phyloP scores from a whole-genome alignment of 2,113 vertebrate species.

The Recurvirostra avosetta region DNA sequence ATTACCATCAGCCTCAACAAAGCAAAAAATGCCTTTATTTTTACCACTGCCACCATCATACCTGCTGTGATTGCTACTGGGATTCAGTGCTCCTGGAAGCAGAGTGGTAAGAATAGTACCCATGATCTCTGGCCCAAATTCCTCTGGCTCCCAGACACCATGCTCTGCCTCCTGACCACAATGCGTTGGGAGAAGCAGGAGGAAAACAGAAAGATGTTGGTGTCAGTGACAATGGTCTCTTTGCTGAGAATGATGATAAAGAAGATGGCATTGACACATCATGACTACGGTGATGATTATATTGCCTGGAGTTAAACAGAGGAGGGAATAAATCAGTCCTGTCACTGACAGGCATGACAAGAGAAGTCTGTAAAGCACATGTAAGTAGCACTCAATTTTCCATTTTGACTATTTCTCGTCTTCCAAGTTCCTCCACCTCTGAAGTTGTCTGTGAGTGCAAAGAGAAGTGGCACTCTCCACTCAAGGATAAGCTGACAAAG shows the following conservation, averaged over 20 bases:
- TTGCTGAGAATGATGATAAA: neutral
- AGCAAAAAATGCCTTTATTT: neutral
- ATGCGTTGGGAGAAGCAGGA: neutral
- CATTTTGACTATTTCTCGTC: conserved; percentile 7
- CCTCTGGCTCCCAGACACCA: neutral
- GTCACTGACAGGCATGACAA: neutral
- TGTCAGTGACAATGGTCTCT: neutral
- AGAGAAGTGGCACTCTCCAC: neutral
- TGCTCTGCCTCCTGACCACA: neutral
- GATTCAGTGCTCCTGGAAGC: neutral
- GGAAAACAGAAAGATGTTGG: neutral
- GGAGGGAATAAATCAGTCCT: conserved; percentile 18
- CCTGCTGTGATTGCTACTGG: neutral
- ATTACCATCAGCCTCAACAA: neutral
- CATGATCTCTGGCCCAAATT: neutral
- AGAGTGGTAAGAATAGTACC: neutral
- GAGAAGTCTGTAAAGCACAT: neutral
- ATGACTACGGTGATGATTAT: neutral
- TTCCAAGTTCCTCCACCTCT: neutral
- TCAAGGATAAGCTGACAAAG: conserved; percentile 7
- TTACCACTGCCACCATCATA: neutral
- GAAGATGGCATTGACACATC: conserved; percentile 5
- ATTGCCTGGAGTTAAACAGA: conserved; percentile 13
- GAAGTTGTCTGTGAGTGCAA: neutral
- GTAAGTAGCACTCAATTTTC: neutral